These are phyloP conservation scores for Oxyruncus cristatus DNA, from an alignment of 2,113 vertebrate species.

Conservation along the genomic window DNA sequence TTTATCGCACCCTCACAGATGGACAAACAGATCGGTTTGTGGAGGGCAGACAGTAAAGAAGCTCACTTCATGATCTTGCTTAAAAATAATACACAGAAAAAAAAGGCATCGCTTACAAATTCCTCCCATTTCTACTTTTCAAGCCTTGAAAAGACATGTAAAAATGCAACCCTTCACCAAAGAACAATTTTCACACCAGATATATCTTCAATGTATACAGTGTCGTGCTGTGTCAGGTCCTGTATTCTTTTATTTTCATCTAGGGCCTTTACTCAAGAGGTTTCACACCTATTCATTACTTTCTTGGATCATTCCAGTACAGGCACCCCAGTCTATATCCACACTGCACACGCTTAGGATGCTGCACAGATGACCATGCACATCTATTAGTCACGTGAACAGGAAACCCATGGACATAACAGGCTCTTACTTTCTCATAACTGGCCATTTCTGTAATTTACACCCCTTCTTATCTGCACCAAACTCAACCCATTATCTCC, in stretches of 20 bases:
- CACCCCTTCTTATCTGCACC: background rate
- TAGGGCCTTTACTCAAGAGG: background rate
- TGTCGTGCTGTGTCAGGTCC: background rate
- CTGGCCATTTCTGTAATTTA: background rate
- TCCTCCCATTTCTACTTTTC: background rate
- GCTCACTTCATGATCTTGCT: background rate
- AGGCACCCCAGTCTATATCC: background rate
- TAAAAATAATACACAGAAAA: background rate
- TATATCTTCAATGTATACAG: background rate
- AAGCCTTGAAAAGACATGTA: background rate
- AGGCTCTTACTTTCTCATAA: background rate
- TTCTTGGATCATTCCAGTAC: background rate
- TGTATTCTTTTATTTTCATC: background rate
- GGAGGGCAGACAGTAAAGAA: background rate
- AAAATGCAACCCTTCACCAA: background rate
- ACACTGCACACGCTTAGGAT: background rate
- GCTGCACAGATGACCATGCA: fast-evolving
- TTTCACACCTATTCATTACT: background rate
- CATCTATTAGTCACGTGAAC: background rate
- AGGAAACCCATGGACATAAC: background rate
- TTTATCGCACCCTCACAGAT: background rate
- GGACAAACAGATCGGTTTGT: background rate
- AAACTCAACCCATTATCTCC: background rate
- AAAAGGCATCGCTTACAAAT: background rate
- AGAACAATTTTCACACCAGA: background rate